Evolutionary conservation across 1,140 invertebrate genomes (phyloP), one percentile per base, ranked within the genome.

Genomic region (Leptinotarsa lineolata): DNA sequence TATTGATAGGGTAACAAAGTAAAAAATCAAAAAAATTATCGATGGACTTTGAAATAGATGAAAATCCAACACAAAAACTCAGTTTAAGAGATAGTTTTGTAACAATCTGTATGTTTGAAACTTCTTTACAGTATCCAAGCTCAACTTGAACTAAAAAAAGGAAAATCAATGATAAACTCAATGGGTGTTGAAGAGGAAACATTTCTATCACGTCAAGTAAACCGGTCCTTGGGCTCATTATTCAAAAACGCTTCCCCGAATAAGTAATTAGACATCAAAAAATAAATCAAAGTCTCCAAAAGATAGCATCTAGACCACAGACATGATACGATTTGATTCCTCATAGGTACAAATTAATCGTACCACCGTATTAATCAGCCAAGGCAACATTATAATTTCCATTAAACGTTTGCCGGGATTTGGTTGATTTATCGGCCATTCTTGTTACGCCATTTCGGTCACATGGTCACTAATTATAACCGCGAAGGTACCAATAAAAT

Each of bases 341-440:
- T 44, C 24, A 30, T 44, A 67, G 39, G 65, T 67, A 67, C 65
- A 67, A 67, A 67, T 67, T 67, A 67, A 67, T 46, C 39, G n/a
- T 46, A 67, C 65, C 65, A 67, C 65, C 65, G 16, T n/a, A 64
- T 30, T 64, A 64, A 64, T 64, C 24, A 22, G 61, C 24, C 39
- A 2, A 24, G 16, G 30, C 39, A 67, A 39, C 65, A 44, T 67
- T 67, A 67, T 67, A 67, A 67, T 67, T 67, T 67, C 21, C 22
- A 44, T 45, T 67, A 46, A 67, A 67, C 39, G 65, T 67, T 67
- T 46, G 20, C 30, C 24, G 20, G 24, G 44, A 67, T 30, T 45
- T 46, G 46, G 18, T 70, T 70, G 68, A 70, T 70, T 70, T 70
- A 70, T 70, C 18, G 68, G 22, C 68, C 54, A 70, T 58, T 70